Conservation (phyloP, 1,140 invertebrate genomes). For the Drosophila trapezifrons region DNA sequence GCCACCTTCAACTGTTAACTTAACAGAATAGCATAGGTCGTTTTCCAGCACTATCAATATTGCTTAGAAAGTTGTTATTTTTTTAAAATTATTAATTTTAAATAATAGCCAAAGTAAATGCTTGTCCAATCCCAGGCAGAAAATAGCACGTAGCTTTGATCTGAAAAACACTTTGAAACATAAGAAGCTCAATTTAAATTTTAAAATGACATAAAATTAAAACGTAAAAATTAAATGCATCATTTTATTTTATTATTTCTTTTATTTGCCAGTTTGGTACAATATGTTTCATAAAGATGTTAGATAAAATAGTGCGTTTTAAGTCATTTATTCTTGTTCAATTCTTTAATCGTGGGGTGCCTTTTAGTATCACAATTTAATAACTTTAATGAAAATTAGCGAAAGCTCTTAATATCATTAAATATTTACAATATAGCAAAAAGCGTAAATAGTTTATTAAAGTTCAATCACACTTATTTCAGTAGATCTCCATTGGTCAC, state of each 20-base stretch:
- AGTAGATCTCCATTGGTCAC: conserved; percentile 8
- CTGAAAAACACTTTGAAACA: not conserved
- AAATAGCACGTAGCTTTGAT: too few species aligned
- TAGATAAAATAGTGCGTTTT: not conserved
- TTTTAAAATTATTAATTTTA: too few species aligned
- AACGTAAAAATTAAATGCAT: not conserved
- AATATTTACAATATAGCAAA: conserved; percentile 25
- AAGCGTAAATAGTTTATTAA: conserved; percentile 2
- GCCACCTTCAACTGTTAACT: too few species aligned
- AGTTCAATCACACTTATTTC: conserved; percentile 13
- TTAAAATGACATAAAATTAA: too few species aligned
- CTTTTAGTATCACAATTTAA: conserved; percentile 7
- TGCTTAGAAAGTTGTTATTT: not conserved
- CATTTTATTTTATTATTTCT: too few species aligned
- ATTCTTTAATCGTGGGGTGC: not conserved
- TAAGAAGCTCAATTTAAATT: too few species aligned
- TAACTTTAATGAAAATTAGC: not conserved
- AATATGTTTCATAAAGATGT: not conserved
- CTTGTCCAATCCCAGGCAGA: too few species aligned
- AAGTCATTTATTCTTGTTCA: not conserved
- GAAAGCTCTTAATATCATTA: not conserved
- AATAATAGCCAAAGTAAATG: not conserved
- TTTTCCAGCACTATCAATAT: not conserved
- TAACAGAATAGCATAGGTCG: not conserved
- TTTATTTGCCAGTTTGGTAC: not conserved